A percentile compares a stretch with the other conserved stretches of the same genome.
These are phyloP conservation scores for Paradoxurus hermaphroditus DNA, from an alignment of 2,113 vertebrate species.

Conservation along the genomic window DNA sequence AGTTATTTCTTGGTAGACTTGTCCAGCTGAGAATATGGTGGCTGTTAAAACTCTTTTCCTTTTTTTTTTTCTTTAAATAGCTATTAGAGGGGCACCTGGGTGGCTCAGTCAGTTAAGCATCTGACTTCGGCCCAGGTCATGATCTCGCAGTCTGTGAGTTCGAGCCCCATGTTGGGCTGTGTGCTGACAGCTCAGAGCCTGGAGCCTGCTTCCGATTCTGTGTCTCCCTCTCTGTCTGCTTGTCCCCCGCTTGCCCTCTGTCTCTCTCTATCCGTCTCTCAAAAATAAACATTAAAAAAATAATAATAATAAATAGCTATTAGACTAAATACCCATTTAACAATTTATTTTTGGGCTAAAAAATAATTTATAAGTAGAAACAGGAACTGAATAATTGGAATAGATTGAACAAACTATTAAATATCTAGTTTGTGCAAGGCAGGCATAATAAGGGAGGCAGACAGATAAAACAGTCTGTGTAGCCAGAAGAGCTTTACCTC, in stretches of 20 bases:
- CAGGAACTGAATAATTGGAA: not conserved
- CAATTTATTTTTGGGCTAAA: not conserved
- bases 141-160: no score
- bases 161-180: no score
- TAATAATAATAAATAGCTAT: not conserved
- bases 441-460: not conserved
- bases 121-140: no score
- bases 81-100: no score
- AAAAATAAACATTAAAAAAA: no score
- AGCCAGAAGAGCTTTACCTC: not conserved
- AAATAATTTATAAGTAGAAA: not conserved
- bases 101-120: no score
- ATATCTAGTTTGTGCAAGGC: not conserved
- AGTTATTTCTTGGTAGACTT: not conserved
- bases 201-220: no score
- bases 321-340: not conserved
- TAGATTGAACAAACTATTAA: not conserved
- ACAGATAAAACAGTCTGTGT: not conserved
- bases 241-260: no score
- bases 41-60: not conserved
- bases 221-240: no score
- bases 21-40: not conserved
- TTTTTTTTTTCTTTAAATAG: not conserved
- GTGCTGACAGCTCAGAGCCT: no score
- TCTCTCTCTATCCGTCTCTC: no score